These are phyloP conservation scores for Vanessa atalanta DNA, from an alignment of 1,140 invertebrate genomes.

Conservation along the genomic window DNA sequence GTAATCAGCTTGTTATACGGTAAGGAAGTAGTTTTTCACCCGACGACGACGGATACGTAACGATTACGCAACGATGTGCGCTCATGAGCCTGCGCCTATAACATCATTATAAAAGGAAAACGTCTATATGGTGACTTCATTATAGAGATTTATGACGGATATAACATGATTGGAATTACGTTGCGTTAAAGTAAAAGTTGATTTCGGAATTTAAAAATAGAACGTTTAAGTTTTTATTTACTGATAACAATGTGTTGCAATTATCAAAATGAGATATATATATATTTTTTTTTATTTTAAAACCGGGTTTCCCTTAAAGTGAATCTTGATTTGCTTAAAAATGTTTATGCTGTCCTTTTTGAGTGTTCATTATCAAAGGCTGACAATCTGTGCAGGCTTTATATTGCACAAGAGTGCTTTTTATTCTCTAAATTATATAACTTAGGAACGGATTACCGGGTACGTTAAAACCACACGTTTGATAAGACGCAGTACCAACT, in stretches of 20 bases:
- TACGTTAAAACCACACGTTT: too few relatives aligned
- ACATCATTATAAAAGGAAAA: background rate
- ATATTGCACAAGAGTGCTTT: too few relatives aligned
- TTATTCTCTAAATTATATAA: too few relatives aligned
- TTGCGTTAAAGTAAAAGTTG: background rate
- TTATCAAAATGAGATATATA: background rate
- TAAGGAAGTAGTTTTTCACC: conserved; percentile 11
- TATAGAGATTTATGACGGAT: background rate
- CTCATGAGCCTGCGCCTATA: conserved; percentile 13
- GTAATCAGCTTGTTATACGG: background rate
- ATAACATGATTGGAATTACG: background rate
- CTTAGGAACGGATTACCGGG: too few relatives aligned
- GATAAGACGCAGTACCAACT: too few relatives aligned
- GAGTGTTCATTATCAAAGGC: too few relatives aligned
- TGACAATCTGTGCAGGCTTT: too few relatives aligned
- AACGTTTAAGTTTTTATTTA: background rate
- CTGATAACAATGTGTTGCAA: too few relatives aligned
- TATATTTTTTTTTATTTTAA: background rate
- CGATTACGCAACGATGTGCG: conserved; percentile 26
- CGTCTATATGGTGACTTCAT: background rate
- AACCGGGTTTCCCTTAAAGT: too few relatives aligned
- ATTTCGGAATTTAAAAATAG: background rate
- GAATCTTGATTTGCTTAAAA: too few relatives aligned
- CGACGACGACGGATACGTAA: conserved; percentile 24
- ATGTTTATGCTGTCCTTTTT: too few relatives aligned